Base-by-base conservation (phyloP, 2,797 vertebrate species). In the Cirrhinus molitorella region DNA sequence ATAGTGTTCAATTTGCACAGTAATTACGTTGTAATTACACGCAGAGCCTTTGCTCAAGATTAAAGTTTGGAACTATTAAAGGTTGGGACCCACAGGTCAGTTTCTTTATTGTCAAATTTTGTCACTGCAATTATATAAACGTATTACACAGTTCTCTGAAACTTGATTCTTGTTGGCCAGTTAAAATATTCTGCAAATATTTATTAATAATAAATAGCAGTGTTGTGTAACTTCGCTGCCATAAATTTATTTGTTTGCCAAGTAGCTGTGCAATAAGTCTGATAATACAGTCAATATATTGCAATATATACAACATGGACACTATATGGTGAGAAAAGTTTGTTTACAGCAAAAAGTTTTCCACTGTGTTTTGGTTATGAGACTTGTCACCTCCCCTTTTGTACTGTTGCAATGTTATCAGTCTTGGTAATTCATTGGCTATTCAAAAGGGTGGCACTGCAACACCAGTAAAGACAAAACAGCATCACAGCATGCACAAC, bases 391-490 rank as follows among this genome's bases (percentile, higher is more conserved):
- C 23, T 47, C 34, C 25, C 19, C 13, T 9, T 59, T 66, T 51
- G 37, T 59, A 57, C 11, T 47, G 23, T 23, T 68, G 14, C 37
- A 77, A 66, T n/a, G 8, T 19, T 61, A 40, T 75, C 45, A 55
- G 63, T 68, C 59, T 76, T 66, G 61, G 61, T 28, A 83, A 77
- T 83, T 40, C 65, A 68, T 59, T 77, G 61, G 73, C 25, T 61
- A 40, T 59, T 68, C 25, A 77, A 45, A 70, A 28, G 37, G 73
- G 81, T 83, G 34, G 70, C 72, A 70, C 74, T 86, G 68, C 85
- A 82, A 37, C 67, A 86, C 37, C 51, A 73, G 49, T 49, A 67
- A 79, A 71, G 67, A 61, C 76, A 37, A 31, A 55, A 21, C 59
- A 51, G n/a, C n/a, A 74, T 66, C 25, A 45, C n/a, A 53, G 79